Evolutionary conservation across 2,797 vertebrate species (phyloP), one percentile per base, ranked within the genome.

Genomic region (Petrocephalus sullivani): DNA sequence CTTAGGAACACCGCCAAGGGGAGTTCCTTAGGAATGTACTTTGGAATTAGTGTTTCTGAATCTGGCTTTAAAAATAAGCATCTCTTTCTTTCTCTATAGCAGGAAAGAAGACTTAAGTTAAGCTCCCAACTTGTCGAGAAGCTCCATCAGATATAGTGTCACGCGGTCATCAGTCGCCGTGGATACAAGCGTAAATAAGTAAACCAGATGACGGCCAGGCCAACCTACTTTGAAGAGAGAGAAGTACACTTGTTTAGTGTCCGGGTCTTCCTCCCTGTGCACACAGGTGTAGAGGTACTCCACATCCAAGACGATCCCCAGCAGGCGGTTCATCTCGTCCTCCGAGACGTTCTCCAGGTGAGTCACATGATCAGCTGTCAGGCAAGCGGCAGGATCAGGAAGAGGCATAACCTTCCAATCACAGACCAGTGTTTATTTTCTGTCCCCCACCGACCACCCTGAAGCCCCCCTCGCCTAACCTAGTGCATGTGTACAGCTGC

Each of bases 221-320:
- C 78, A n/a, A 87, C 95, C 95, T 95, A 98, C 98, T 96, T 99
- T 99, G 93, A 99, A 99, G 51, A 99, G 95, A 88, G 98, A 99
- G 92, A 99, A 99, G 95, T 99, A 99, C 91, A 99, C 98, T 95
- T 99, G 98, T 91, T 99, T 99, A 89, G 98, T 99, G 93, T 99
- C 98, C 14, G 98, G 97, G 88, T 99, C 98, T 93, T 99, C 98
- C 94, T 99, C 98, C 93, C 98, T 99, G 93, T 99, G 98, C 89
- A 99, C 98, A 88, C 98, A 99, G 0, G 98, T 98, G 93, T 99
- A 99, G 46, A 99, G 95, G 93, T 99, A 98, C 89, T 99, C 98
- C 92, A 99, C 98, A 89, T 99, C 98, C 93, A 99, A 90, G 2
- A 97, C 98, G 1, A 99, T 98, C 0, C 98, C 98, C 90, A 99